Evolutionary conservation across 2,113 vertebrate genomes (phyloP), one percentile per base, ranked within the genome.

Genomic region (Apeltes quadracus): DNA sequence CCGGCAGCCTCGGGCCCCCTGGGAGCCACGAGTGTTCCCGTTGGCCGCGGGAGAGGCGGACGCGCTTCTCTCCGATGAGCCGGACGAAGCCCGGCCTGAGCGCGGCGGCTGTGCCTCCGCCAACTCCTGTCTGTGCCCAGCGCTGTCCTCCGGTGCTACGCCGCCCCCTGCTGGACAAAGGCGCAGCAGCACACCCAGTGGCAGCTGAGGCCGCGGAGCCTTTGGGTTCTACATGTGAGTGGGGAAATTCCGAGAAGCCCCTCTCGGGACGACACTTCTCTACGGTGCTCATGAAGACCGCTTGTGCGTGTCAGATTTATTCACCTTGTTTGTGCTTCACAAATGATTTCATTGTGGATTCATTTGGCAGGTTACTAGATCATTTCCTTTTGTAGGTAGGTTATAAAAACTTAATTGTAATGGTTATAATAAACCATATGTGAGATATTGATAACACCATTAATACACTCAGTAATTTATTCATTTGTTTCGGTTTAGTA

Each of bases 191-290:
- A 25, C 43, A 27, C n/a, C 39, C 22, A 53, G 22, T 3, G 13
- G 56, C 88, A 93, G 75, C 95, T 96, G 95, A 96, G 89, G 88
- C 41, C 64, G 83, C 92, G 27, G 69, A 81, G 86, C 63, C 73
- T 63, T 67, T 2, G 3, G 7, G 25, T 50, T 51, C 34, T 93
- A 92, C 12, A 73, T 94, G 87, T 91, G 69, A 64, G 58, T 29
- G 10, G 14, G 4, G 27, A 54, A 32, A 32, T 16, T 25, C 2
- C 38, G 22, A 2, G 1, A 46, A 29, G n/a, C 61, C 16, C 23
- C 5, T 25, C 12, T 66, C 54, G 4, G 16, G 34, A 32, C 29
- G 3, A 32, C 32, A 34, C 32, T 36, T 9, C 8, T 34, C 3
- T 54, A 16, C 41, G 14, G 10, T 41, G 22, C 34, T 41, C 20